phyloP scores from a whole-genome alignment of 2,888 invertebrate species.

The Himalopsyche tibetana region DNA sequence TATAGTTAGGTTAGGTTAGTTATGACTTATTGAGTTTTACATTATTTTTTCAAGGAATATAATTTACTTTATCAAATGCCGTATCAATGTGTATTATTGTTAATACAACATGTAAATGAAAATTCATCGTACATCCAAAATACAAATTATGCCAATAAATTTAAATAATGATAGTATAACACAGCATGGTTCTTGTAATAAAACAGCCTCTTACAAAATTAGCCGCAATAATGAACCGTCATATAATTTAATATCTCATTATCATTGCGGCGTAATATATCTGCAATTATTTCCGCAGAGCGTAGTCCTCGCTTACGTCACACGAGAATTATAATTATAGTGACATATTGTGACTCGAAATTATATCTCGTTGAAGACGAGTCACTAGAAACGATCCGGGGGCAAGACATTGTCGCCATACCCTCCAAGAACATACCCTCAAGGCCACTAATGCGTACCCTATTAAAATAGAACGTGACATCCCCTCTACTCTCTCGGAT shows the following conservation, averaged over 20 bases:
- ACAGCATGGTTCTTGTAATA: neutral
- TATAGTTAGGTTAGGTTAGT: no score
- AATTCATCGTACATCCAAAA: no score
- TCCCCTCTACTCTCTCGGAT: neutral
- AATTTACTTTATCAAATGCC: no score
- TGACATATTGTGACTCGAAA: conserved; percentile 8
- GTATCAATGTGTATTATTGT: no score
- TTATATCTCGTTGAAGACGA: conserved; percentile 20
- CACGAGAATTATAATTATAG: neutral
- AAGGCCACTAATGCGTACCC: conserved; percentile 34
- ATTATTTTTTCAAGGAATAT: no score
- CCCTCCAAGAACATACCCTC: neutral
- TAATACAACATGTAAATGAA: no score
- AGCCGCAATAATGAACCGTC: neutral
- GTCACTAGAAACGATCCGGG: neutral
- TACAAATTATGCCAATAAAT: no score
- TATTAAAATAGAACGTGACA: conserved; percentile 27
- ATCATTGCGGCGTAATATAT: conserved; percentile 2
- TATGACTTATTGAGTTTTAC: no score
- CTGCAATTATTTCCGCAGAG: neutral
- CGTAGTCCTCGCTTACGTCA: neutral
- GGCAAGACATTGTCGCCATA: conserved; percentile 12
- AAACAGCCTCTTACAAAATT: neutral
- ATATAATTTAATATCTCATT: neutral
- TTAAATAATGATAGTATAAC: no score